A percentile compares a stretch with the other conserved stretches of the same genome.
phyloP scores from a whole-genome alignment of 2,888 invertebrate species.

The Arctia plantaginis region DNA sequence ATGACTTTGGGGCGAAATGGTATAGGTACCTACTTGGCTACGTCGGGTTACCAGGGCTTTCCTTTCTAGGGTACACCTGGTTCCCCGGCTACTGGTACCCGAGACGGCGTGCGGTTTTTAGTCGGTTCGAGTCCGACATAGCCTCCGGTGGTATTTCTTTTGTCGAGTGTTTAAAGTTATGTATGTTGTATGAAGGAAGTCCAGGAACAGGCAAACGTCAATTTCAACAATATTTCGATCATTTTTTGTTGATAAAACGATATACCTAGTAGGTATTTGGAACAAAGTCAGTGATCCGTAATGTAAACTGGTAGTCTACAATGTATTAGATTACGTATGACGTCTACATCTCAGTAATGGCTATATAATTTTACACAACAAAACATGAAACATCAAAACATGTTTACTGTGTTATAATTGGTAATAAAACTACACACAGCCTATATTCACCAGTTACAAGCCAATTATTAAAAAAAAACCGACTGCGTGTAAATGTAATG shows the following conservation, averaged over 20 bases:
- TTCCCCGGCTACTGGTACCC: no score
- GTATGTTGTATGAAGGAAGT: not conserved
- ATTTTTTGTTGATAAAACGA: not conserved
- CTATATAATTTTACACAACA: constrained; percentile 22
- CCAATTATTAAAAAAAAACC: no score
- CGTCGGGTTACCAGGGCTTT: no score
- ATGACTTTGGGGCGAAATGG: not conserved
- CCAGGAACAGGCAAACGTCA: not conserved
- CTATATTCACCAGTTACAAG: no score
- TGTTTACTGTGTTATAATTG: constrained; percentile 9
- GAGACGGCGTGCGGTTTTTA: no score
- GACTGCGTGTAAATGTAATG: no score
- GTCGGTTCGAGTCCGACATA: no score
- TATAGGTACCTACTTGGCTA: no score
- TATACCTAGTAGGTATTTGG: not conserved
- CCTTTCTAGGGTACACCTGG: no score
- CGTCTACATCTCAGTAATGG: constrained; percentile 13
- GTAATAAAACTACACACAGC: no score
- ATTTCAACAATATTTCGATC: not conserved
- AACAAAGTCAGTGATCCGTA: constrained; percentile 12
- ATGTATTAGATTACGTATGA: constrained; percentile 21
- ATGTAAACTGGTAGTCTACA: constrained; percentile 4
- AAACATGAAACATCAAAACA: constrained; percentile 13
- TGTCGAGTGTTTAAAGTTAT: no score
- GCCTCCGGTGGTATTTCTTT: no score